Base-by-base conservation (phyloP, 2,113 vertebrate species). In the Nothocercus nigrocapillus region DNA sequence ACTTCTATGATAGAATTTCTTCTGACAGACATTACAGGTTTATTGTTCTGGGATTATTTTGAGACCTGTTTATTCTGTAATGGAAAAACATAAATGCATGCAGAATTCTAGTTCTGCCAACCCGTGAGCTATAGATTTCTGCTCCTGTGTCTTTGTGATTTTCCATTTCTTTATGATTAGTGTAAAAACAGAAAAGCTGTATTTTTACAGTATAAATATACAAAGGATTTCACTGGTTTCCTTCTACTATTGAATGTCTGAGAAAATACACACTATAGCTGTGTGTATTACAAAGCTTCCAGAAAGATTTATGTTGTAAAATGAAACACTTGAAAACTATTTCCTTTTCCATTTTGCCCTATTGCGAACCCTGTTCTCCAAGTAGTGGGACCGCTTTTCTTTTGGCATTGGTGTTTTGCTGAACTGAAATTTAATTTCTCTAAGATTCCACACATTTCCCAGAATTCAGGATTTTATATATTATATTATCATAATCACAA, bases 51-150 rank as follows among this genome's bases (percentile, higher is more conserved):
- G 68, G 25, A 93, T 90, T 76, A 61, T 87, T 90, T 84, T 93
- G 58, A 86, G 54, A 95, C 72, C 17, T 86, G 47, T 58, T 96
- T 95, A 59, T 89, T 95, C 73, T 88, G 54, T 73, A 94, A 82
- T 54, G 53, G 49, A n/a, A 61, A 94, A 92, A 95, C 51, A 88
- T 13, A 82, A 89, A 92, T 89, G 62, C 84, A 74, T 83, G 83
- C 42, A 85, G 74, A 73, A 56, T 45, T 69, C 67, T 58, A 49
- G 34, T 68, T 89, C 66, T 83, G 49, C 77, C 86, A 80, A 63
- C 28, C 34, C 5, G 3, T 9, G 13, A 68, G 18, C 74, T 91
- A 28, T 66, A 85, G 70, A 87, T 83, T 70, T 45, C 84, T 94
- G 81, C 42, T 82, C 34, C 53, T 73, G 53, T 32, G 73, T 68